These are phyloP conservation scores for Oryzias javanicus DNA, from an alignment of 2,113 vertebrate species.

Conservation along the genomic window DNA sequence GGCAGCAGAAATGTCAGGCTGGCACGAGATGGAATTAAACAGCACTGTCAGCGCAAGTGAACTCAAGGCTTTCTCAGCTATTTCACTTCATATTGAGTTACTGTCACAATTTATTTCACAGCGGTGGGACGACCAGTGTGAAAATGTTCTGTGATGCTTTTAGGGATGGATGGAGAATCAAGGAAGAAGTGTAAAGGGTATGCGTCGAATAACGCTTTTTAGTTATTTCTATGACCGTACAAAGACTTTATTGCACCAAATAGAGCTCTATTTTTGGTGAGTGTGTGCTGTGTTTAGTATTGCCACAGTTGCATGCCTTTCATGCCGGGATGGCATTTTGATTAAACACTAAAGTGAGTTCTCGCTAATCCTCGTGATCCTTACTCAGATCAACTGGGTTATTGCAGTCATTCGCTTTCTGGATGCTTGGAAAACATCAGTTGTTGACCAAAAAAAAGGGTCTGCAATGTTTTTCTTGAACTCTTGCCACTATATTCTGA, in stretches of 20 bases:
- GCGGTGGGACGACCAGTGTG: conserved; percentile 68
- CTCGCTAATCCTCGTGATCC: conserved; percentile 64
- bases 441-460: conserved; percentile 33
- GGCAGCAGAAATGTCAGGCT: conserved; percentile 82
- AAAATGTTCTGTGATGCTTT: conserved; percentile 76
- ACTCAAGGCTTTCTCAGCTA: conserved; percentile 78
- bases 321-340: conserved; percentile 6
- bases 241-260: conserved; percentile 56
- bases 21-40: conserved; percentile 79
- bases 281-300: not conserved
- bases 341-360: conserved; percentile 37
- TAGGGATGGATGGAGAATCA: conserved; percentile 70
- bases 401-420: conserved; percentile 45
- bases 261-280: conserved; percentile 12
- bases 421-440: conserved; percentile 26
- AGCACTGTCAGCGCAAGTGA: conserved; percentile 80
- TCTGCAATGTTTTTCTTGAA: conserved; percentile 33
- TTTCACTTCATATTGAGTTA: conserved; percentile 83
- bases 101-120: conserved; percentile 81
- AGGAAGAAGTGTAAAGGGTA: conserved; percentile 71
- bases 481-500: conserved; percentile 28
- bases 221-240: conserved; percentile 58
- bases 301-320: not conserved
- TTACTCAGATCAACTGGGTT: conserved; percentile 63
- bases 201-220: conserved; percentile 61